These are phyloP conservation scores for Cantharis lateralis DNA, from an alignment of 2,888 invertebrate genomes.

Conservation along the genomic window DNA sequence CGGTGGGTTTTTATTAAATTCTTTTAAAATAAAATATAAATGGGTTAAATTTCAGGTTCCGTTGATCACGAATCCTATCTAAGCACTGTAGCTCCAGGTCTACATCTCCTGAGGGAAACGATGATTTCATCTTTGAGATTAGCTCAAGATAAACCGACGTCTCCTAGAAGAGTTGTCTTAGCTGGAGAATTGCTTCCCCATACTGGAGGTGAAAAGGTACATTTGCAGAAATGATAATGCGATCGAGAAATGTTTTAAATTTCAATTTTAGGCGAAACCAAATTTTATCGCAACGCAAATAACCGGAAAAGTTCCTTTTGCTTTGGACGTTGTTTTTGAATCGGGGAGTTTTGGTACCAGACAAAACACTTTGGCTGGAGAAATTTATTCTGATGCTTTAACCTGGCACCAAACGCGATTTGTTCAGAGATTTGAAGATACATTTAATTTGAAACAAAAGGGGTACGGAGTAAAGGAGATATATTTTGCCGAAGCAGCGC, in stretches of 20 bases:
- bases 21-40: neutral
- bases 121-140: conserved; percentile 71
- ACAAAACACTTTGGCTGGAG: conserved; percentile 62
- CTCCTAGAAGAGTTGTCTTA: conserved; percentile 62
- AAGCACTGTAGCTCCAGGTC: conserved; percentile 70
- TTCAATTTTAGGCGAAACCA: conserved; percentile 57
- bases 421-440: conserved; percentile 77
- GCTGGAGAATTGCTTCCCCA: conserved; percentile 64
- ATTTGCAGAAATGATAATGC: neutral
- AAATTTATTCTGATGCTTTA: conserved; percentile 69
- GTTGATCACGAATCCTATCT: conserved; percentile 74
- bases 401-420: conserved; percentile 67
- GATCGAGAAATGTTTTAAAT: neutral
- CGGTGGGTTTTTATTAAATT: conserved; percentile 39
- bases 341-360: conserved; percentile 69
- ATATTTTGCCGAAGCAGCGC: conserved; percentile 77
- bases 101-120: conserved; percentile 76
- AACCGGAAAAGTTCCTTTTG: conserved; percentile 77
- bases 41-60: conserved; percentile 56
- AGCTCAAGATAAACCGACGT: conserved; percentile 59
- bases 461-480: conserved; percentile 71
- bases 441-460: conserved; percentile 75
- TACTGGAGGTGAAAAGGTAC: conserved; percentile 50
- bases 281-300: conserved; percentile 82
- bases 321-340: conserved; percentile 82